phyloP scores from a whole-genome alignment of 2,888 invertebrate species.

The Bruchidius siliquastri region DNA sequence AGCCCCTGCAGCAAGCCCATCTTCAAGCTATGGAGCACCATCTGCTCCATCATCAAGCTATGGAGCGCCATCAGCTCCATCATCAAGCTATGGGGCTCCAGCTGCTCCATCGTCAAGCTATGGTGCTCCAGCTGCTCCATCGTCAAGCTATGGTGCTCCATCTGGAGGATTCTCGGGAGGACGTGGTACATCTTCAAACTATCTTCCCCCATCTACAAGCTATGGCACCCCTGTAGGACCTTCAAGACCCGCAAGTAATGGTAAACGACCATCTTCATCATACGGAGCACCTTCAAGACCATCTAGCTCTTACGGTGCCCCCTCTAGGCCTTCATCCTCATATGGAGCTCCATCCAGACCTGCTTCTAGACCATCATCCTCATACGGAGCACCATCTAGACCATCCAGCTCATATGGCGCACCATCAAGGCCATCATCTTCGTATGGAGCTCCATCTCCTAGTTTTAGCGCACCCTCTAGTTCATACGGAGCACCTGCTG shows the following conservation, averaged over 20 bases:
- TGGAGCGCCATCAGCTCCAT: constrained; percentile 43
- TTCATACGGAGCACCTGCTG: constrained; percentile 32
- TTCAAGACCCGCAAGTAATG: constrained; percentile 34
- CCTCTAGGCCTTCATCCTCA: constrained; percentile 27
- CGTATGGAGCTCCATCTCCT: constrained; percentile 44
- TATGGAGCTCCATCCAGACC: constrained; percentile 33
- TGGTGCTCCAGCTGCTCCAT: constrained; percentile 24
- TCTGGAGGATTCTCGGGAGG: constrained; percentile 17
- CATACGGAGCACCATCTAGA: constrained; percentile 37
- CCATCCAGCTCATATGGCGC: constrained; percentile 13
- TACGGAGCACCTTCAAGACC: constrained; percentile 50
- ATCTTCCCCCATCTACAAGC: constrained; percentile 35
- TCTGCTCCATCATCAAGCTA: constrained; percentile 49
- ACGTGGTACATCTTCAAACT: constrained; percentile 15
- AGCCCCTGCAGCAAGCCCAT: constrained; percentile 37
- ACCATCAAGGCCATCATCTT: constrained; percentile 26
- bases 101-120: constrained; percentile 15
- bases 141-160: constrained; percentile 46
- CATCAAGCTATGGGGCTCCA: constrained; percentile 42
- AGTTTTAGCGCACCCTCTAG: constrained; percentile 42
- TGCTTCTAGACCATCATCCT: constrained; percentile 24
- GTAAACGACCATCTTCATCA: constrained; percentile 44
- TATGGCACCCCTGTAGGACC: constrained; percentile 45
- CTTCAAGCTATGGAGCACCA: constrained; percentile 36
- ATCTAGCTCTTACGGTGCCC: constrained; percentile 18